Conservation (phyloP, 2,113 vertebrate species). For the Atrichornis clamosus region DNA sequence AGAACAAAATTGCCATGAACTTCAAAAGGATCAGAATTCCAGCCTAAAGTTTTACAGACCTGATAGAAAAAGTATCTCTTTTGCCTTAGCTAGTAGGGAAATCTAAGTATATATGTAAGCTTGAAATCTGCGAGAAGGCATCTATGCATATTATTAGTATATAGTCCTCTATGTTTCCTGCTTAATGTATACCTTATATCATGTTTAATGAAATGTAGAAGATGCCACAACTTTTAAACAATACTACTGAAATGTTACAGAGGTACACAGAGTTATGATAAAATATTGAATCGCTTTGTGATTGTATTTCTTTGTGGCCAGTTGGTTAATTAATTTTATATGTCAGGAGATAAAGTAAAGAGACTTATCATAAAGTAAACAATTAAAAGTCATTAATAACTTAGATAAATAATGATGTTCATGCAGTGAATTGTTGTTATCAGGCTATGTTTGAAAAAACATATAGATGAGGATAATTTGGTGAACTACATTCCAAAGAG, state of each 20-base stretch:
- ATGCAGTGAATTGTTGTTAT: slow-evolving; percentile 71
- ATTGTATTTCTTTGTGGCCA: slow-evolving; percentile 41
- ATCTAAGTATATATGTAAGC: neutral
- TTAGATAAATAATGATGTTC: slow-evolving; percentile 58
- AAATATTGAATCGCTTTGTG: slow-evolving; percentile 67
- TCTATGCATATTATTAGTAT: neutral
- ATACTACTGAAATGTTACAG: slow-evolving; percentile 57
- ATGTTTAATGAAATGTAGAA: neutral
- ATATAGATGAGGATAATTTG: slow-evolving; percentile 83
- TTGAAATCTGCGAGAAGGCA: neutral
- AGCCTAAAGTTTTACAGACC: neutral
- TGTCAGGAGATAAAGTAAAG: slow-evolving; percentile 24
- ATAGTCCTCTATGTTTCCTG: neutral
- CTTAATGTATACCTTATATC: neutral
- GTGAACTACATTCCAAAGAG: slow-evolving; percentile 80
- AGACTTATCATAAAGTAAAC: slow-evolving; percentile 46
- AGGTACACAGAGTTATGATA: slow-evolving; percentile 55
- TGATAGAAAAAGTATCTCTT: neutral
- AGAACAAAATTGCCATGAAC: neutral
- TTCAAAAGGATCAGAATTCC: slow-evolving; percentile 34
- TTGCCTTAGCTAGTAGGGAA: neutral
- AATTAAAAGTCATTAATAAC: slow-evolving; percentile 59
- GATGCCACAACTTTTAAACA: slow-evolving; percentile 2
- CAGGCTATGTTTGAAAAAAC: slow-evolving; percentile 74
- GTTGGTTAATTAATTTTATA: slow-evolving; percentile 75